Base-by-base conservation (phyloP, 2,797 vertebrate genomes). In the Enteromius trimaculatus region DNA sequence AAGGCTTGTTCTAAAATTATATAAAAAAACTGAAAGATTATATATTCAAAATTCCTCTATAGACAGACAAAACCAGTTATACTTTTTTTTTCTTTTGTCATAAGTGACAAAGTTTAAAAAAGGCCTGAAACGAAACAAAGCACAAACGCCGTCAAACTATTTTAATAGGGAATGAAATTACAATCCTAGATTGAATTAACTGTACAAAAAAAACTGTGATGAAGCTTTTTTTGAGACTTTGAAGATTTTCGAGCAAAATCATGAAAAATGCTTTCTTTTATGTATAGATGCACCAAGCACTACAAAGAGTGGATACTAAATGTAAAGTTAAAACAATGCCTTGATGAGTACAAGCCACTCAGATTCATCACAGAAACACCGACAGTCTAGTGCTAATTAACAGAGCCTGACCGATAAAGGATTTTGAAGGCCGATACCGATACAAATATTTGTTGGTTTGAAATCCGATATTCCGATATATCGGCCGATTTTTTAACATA, bases 71-170 rank as follows among this genome's bases (percentile, higher is more conserved):
- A n/a, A 47, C 6, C n/a, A 77, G 4, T 34, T 51, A 44, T 1
- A 53, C 51, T 10, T 11, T 62, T 11, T 62, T 44, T 44, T 44
- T 44, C 11, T 44, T 39, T 10, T 39, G 39, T 9, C 39, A 31
- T 37, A n/a, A 23, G 4, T 29, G n/a, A 29, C 11, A 23, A 37
- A 49, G 79, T 34, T 42, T 62, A 42, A 68, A 58, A 74, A 44
- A 74, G 34, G 19, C 31, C 42, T 81, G 68, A 81, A 80, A 76
- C 49, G 64, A 80, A 80, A 81, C 53, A 78, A 14, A 65, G 26
- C 71, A 69, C 34, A 66, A 44, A 75, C 60, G 44, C 29, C 4
- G 5, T 60, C 4, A 4, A 31, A 77, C 49, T 7, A 31, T 10
- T 58, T 53, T 49, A 21, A 74, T 39, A 62, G 47, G 10, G 23